phyloP scores from a whole-genome alignment of 2,797 vertebrate species.

The Synaphobranchus kaupii region DNA sequence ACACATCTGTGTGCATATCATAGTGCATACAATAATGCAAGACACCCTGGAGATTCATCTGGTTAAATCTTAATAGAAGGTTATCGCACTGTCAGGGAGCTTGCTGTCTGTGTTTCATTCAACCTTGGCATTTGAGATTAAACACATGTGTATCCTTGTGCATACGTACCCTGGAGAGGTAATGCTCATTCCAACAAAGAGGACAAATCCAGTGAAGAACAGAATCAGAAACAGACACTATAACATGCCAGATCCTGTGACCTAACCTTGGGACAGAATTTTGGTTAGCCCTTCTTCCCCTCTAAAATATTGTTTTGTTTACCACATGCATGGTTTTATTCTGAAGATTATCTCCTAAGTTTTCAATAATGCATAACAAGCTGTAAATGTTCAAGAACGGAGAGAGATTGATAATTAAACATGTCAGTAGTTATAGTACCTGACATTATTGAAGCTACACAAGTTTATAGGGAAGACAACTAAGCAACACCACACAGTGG shows the following conservation, averaged over 20 bases:
- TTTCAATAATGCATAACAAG: conserved; percentile 65
- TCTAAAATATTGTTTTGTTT: not conserved
- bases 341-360: conserved; percentile 53
- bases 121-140: conserved; percentile 28
- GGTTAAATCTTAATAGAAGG: conserved; percentile 68
- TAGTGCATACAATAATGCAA: conserved; percentile 49
- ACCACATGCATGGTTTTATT: not conserved
- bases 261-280: not conserved
- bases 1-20: conserved; percentile 33
- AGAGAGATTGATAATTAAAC: conserved; percentile 26
- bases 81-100: conserved; percentile 65
- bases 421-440: conserved; percentile 49
- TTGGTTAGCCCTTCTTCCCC: not conserved
- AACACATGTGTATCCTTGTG: not conserved
- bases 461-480: conserved; percentile 54
- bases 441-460: not conserved
- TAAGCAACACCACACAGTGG: conserved; percentile 46
- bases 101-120: conserved; percentile 70
- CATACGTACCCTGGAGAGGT: not conserved
- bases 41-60: conserved; percentile 53
- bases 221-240: not conserved
- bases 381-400: conserved; percentile 55
- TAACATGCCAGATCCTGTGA: not conserved
- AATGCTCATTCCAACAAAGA: conserved; percentile 1
- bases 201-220: conserved; percentile 1